Evolutionary conservation across 2,888 invertebrate genomes (phyloP).

Genomic region (Tortricodes alternella): DNA sequence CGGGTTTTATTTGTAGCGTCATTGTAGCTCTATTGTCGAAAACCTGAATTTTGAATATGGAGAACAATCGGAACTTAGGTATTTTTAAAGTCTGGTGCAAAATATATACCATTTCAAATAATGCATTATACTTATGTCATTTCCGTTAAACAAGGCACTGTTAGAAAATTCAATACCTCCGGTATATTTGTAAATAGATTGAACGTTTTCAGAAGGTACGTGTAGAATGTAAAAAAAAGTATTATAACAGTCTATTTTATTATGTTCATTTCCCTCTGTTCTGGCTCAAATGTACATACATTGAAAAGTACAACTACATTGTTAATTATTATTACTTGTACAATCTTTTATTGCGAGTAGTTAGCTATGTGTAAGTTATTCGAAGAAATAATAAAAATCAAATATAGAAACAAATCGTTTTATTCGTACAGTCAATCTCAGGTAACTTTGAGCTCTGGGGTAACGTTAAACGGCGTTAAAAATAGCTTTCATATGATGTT

Average conservation of each 20-base stretch:
- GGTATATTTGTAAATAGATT: background rate
- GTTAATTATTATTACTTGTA: constrained; percentile 56
- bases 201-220: background rate
- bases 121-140: background rate
- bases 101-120: background rate
- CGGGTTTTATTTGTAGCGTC: too few relatives aligned
- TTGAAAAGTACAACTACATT: constrained; percentile 62
- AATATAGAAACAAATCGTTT: constrained; percentile 37
- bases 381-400: constrained; percentile 50
- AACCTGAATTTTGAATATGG: too few relatives aligned
- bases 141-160: background rate
- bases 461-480: too few relatives aligned
- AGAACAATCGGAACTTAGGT: too few relatives aligned
- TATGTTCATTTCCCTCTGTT: constrained; percentile 30
- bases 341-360: constrained; percentile 41
- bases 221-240: constrained; percentile 7
- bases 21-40: too few relatives aligned
- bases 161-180: background rate
- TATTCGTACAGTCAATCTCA: constrained; percentile 19
- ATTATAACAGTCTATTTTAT: constrained; percentile 5
- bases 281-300: constrained; percentile 60
- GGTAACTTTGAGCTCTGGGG: background rate
- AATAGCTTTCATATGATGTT: too few relatives aligned
- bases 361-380: constrained; percentile 50
- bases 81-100: background rate